Evolutionary conservation across 2,888 invertebrate genomes (phyloP), one percentile per base, ranked within the genome.

Genomic region (Cataglyphis altisquamis): DNA sequence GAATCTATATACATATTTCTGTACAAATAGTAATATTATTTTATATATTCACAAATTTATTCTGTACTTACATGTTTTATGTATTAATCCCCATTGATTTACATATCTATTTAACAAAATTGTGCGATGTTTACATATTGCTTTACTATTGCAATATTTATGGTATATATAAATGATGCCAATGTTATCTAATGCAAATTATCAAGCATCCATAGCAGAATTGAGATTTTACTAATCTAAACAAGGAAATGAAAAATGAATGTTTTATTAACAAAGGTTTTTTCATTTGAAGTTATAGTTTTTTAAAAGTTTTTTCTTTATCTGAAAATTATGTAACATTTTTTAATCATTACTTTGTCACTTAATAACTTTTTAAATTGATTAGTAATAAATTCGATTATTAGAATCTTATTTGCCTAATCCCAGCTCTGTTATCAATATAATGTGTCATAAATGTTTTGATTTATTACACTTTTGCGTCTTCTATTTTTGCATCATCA

Each of bases 81-180:
- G 78, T 86, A 88, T 66, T 88, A 90, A 88, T 84, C 83, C 74
- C 63, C 84, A 85, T 84, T 84, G 86, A 86, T 87, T 89, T 86
- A 74, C 12, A 80, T 32, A 9, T 36, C 12, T 70, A 41, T 68
- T 72, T 60, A 80, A 83, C 70, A 32, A 75, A 63, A n/a, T 87
- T 83, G 72, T 78, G 41, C 57, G 78, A 78, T 45, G 10, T 55
- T 74, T 45, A 29, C 39, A 1, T 36, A 15, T 64, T 77, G 15
- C 15, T 48, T 68, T 67, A 48, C 36, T 25, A 8, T 64, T 39
- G 66, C 32, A 21, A 18, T 60, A 29, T 48, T 52, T 4, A 6
- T 45, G 6, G 36, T 25, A 72, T 57, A n/a, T 29, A 21, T 57
- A 70, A n/a, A 32, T 57, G 25, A 75, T 36, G 52, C 25, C 52